Base-by-base conservation (phyloP, 2,797 vertebrate species). In the Otolemur crassicaudatus region DNA sequence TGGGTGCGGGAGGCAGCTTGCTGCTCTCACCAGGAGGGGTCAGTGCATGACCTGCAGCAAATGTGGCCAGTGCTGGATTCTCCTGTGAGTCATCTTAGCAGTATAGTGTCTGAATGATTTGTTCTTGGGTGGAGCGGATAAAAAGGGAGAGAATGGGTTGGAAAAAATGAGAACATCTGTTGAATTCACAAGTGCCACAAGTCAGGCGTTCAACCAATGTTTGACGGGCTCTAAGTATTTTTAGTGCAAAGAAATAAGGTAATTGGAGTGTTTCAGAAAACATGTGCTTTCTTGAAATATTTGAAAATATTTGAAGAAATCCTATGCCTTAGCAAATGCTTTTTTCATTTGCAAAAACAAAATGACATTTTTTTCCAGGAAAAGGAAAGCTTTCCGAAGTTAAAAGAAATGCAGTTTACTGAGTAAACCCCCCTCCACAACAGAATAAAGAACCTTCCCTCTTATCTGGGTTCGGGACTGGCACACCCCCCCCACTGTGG, bases 321-420 rank as follows among this genome's bases (percentile, higher is more conserved):
- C 67, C n/a, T 61, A 2, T 1, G 13, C 27, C 82, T 72, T 73
- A 80, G 56, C 73, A 73, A 72, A 93, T 58, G 19, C 60, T 80
- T 70, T 95, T 95, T 19, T 87, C n/a, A 81, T 95, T 92, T 97
- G 92, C 49, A 94, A 88, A 96, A 94, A 43, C 9, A 75, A 94
- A 93, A 61, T 72, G 69, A 82, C 23, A 1, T 60, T 77, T 49
- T 46, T 34, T 49, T 20, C 67, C 77, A 87, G 69, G 76, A 67
- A 89, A 87, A 84, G 69, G 46, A 72, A 95, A 75, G 43, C 76
- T 82, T 89, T 96, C 75, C 77, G 79, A 89, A 90, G 80, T 87
- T 75, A 82, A 91, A 77, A 86, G 63, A 89, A 90, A 86, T 31
- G 27, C 37, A 82, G 31, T 96, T 97, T 77, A 85, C 81, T 70